phyloP scores from a whole-genome alignment of 2,797 vertebrate genomes.

The Pipistrellus pipistrellus region DNA sequence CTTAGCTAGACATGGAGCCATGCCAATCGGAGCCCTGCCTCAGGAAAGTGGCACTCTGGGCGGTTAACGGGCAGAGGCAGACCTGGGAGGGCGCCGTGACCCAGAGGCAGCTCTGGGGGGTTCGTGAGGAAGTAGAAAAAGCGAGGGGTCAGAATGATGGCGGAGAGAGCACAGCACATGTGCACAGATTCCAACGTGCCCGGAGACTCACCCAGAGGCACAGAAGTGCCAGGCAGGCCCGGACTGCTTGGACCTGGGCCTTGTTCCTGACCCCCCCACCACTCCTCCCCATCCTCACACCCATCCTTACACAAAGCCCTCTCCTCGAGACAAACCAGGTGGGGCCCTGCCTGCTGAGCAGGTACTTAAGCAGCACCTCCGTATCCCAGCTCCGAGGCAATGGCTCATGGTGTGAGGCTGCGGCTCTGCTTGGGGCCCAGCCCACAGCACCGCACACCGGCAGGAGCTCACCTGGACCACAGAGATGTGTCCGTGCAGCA shows the following conservation, averaged over 20 bases:
- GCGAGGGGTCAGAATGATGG: not conserved
- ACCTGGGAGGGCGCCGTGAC: not conserved
- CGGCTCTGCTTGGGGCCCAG: not conserved
- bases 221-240: not conserved
- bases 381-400: not conserved
- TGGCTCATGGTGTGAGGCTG: not conserved
- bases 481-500: constrained; percentile 97
- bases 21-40: not conserved
- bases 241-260: not conserved
- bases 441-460: not conserved
- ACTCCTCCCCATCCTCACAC: fast-evolving
- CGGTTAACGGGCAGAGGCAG: not conserved
- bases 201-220: fast-evolving
- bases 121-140: not conserved
- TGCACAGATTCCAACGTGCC: not conserved
- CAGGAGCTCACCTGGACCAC: constrained; percentile 94
- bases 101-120: not conserved
- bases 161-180: fast-evolving
- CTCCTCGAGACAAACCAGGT: not conserved
- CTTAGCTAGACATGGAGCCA: not conserved
- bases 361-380: not conserved
- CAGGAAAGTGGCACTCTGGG: not conserved
- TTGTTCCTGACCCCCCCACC: not conserved
- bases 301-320: not conserved
- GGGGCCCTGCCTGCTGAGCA: not conserved